Base-by-base conservation (phyloP, 2,888 invertebrate species). In the Cephus pygmeus region DNA sequence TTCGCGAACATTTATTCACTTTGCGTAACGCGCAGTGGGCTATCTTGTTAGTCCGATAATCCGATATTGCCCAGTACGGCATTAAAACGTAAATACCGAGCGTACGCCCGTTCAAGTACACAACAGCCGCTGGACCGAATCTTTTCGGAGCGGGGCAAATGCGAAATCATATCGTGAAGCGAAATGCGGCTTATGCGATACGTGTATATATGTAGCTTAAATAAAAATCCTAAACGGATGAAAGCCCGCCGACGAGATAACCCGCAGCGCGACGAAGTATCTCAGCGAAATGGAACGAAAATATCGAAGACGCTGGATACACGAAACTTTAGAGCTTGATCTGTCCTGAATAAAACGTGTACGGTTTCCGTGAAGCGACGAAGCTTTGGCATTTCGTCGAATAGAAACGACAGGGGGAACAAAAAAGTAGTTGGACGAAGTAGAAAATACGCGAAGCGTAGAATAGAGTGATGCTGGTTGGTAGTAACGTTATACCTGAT, bases 21-120 rank as follows among this genome's bases (percentile, higher is more conserved):
- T 78, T 74, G 75, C 78, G 76, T 69, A 73, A 79, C 77, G 35
- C 11, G 36, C 35, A 33, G 40, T 56, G 79, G 77, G 80, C 75
- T 79, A 75, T 77, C 81, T 82, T 85, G 85, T 84, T 85, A 85
- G 83, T 79, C 77, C 81, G 81, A 83, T 83, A 82, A 84, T 81
- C 82, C 82, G 81, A 85, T 85, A 83, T 83, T 84, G 78, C 80
- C 80, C 80, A 82, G 84, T 81, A 79, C 74, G 78, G 78, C 79
- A 80, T 83, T 83, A 85, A 85, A 85, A 85, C 84, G 83, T 80
- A 83, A 83, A 84, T 82, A 69, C 71, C 30, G 12, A 34, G 15
- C 30, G 30, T 56, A 23, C 23, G 40, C 9, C 40, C 40, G 40
- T 0, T 56, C 23, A 56, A 56, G 40, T 56, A 56, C 40, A 56